phyloP scores from a whole-genome alignment of 2,888 invertebrate species.

The Clunio marinus region DNA sequence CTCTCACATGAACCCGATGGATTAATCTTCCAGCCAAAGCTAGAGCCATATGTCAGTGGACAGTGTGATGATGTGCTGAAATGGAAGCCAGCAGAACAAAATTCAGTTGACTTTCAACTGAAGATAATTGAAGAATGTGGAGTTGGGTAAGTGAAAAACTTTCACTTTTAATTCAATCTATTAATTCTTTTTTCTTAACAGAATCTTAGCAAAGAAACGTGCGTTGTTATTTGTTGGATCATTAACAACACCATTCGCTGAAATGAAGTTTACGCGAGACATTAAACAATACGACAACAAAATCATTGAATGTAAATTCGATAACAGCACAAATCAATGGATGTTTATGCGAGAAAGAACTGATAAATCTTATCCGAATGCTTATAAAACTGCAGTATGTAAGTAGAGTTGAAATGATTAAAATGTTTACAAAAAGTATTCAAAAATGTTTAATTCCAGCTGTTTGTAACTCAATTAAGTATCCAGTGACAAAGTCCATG shows the following conservation, averaged over 20 bases:
- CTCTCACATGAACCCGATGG: conserved; percentile 96
- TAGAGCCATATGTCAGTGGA: conserved; percentile 81
- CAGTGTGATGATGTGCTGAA: conserved; percentile 81
- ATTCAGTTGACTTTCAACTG: conserved; percentile 93
- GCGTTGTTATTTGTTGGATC: conserved; percentile 79
- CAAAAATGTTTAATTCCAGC: conserved; percentile 55
- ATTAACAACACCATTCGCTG: conserved; percentile 60
- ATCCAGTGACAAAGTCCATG: conserved; percentile 80
- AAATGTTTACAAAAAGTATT: conserved; percentile 11
- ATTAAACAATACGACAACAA: conserved; percentile 79
- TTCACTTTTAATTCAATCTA: conserved; percentile 16
- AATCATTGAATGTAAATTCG: conserved; percentile 91
- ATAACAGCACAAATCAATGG: conserved; percentile 80
- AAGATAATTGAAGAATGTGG: conserved; percentile 72
- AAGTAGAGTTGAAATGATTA: conserved; percentile 42
- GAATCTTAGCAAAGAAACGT: conserved; percentile 63
- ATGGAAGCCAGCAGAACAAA: conserved; percentile 93
- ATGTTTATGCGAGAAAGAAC: conserved; percentile 91
- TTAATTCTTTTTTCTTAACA: conserved; percentile 44
- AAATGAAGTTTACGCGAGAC: conserved; percentile 74
- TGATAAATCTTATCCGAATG: conserved; percentile 95
- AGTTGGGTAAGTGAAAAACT: conserved; percentile 58
- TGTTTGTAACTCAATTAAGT: conserved; percentile 73
- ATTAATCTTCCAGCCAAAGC: conserved; percentile 91
- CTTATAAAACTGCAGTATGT: conserved; percentile 77